Percentiles rank a stretch among this genome's conserved stretches.
These are phyloP conservation scores for Tenrec ecaudatus DNA, from an alignment of 2,113 vertebrate genomes.

Conservation along the genomic window DNA sequence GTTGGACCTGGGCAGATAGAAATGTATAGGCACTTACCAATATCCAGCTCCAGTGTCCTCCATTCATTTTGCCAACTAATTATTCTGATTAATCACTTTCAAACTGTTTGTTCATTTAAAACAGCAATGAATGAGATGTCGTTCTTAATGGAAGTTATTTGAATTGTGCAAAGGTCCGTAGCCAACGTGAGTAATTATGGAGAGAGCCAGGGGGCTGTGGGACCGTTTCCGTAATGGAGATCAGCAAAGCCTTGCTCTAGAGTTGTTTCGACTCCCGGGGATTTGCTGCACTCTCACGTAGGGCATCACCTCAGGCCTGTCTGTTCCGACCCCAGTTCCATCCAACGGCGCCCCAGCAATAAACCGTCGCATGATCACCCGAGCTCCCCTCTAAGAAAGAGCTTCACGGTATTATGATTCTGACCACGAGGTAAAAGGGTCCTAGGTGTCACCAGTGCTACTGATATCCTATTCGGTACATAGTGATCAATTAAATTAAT, in stretches of 20 bases:
- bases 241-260: conserved; percentile 1
- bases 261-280: background rate
- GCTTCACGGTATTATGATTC: background rate
- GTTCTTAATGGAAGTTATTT: background rate
- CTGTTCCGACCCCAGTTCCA: background rate
- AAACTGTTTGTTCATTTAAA: conserved; percentile 27
- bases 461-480: background rate
- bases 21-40: background rate
- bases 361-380: background rate
- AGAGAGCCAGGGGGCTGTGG: background rate
- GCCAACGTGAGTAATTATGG: background rate
- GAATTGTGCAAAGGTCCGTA: background rate
- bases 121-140: background rate
- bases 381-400: background rate
- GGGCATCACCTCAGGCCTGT: background rate
- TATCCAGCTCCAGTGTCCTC: background rate
- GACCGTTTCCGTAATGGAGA: background rate
- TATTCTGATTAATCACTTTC: background rate
- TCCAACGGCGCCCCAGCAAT: background rate
- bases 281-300: background rate
- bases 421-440: background rate
- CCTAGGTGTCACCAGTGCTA: background rate
- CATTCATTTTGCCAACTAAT: background rate
- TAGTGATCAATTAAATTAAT: background rate
- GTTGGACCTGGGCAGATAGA: background rate